Evolutionary conservation across 2,113 vertebrate genomes (phyloP).

Genomic region (Tyrannus savana): DNA sequence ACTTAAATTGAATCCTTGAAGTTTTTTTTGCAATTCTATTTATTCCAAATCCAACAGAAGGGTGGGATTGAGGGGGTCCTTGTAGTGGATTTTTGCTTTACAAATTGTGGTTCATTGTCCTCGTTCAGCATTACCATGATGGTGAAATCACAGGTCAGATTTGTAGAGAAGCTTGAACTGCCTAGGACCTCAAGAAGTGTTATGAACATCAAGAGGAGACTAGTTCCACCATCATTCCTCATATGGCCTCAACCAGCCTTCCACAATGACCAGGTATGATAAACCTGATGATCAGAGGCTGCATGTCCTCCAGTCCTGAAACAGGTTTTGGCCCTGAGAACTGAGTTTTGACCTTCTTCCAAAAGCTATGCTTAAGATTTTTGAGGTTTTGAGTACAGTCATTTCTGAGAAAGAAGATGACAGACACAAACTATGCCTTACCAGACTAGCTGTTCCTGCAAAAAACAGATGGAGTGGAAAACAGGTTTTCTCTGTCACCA

Average conservation of each 20-base stretch:
- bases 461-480: neutral
- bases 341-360: neutral
- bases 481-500: neutral
- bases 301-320: neutral
- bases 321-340: neutral
- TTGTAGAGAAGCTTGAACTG: neutral
- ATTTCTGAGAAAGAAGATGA: neutral
- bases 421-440: neutral
- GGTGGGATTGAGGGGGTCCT: accelerated
- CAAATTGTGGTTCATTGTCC: neutral
- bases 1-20: neutral
- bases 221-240: neutral
- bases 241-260: neutral
- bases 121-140: neutral
- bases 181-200: neutral
- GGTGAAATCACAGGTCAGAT: neutral
- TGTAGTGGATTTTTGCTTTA: neutral
- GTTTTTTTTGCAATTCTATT: neutral
- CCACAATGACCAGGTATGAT: neutral
- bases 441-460: neutral
- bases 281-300: neutral
- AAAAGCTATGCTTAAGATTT: neutral
- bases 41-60: neutral
- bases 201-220: neutral
- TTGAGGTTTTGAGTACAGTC: neutral